These are phyloP conservation scores for Eurosta solidaginis DNA, from an alignment of 1,140 invertebrate species.

Conservation along the genomic window DNA sequence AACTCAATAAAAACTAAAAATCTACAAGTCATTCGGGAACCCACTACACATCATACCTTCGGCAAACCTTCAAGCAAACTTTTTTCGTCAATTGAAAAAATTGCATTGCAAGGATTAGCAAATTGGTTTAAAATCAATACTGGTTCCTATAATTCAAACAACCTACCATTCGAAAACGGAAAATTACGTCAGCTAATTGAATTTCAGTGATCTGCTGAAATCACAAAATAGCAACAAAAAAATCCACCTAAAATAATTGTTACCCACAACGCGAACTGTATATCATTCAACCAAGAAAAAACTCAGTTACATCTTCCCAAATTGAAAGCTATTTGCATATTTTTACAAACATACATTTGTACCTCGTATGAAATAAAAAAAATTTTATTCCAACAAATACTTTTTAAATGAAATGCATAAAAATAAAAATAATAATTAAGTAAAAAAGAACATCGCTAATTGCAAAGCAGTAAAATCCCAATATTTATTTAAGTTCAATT, in stretches of 20 bases:
- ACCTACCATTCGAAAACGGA: too few relatives aligned
- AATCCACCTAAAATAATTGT: background rate
- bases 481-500: background rate
- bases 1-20: background rate
- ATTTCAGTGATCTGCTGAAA: background rate
- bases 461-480: background rate
- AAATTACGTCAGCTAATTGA: constrained; percentile 19
- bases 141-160: too few relatives aligned
- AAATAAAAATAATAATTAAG: background rate
- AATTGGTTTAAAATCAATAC: background rate
- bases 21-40: too few relatives aligned
- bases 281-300: background rate
- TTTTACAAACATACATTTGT: too few relatives aligned
- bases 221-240: background rate
- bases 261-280: background rate
- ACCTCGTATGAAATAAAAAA: too few relatives aligned
- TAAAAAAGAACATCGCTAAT: background rate
- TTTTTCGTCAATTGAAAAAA: background rate
- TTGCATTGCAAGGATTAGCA: background rate
- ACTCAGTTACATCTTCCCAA: background rate
- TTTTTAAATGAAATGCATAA: background rate
- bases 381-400: too few relatives aligned
- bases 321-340: too few relatives aligned
- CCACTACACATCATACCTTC: too few relatives aligned
- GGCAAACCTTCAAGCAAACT: background rate